Evolutionary conservation across 2,888 invertebrate genomes (phyloP).

Genomic region (Tanytarsus gracilentus): DNA sequence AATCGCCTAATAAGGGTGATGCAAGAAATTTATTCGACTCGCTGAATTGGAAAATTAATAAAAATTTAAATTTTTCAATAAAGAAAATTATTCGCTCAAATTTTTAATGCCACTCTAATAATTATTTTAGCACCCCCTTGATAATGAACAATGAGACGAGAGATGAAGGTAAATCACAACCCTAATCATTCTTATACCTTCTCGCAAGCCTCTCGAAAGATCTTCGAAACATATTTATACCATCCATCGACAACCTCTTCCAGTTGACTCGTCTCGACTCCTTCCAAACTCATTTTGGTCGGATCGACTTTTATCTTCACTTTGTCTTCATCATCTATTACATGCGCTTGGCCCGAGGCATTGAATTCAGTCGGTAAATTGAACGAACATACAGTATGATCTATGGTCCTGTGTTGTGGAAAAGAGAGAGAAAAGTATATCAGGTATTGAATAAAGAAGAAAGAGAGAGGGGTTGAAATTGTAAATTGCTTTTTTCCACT

Average conservation of each 20-base stretch:
- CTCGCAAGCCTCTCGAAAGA: conserved; percentile 37
- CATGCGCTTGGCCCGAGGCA: conserved; percentile 40
- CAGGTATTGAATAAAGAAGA: background rate
- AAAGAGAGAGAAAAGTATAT: background rate
- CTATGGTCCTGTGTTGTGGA: conserved; percentile 34
- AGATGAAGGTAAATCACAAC: too few species aligned
- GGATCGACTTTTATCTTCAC: conserved; percentile 39
- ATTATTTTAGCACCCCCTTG: too few species aligned
- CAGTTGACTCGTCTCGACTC: conserved; percentile 44
- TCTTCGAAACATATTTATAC: conserved; percentile 45
- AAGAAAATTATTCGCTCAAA: too few species aligned
- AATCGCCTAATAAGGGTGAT: too few species aligned
- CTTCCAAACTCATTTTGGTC: conserved; percentile 35
- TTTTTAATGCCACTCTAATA: too few species aligned
- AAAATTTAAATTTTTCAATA: too few species aligned
- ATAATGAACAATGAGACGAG: background rate
- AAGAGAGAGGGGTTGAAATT: background rate
- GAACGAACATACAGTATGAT: conserved; percentile 41
- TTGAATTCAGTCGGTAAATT: conserved; percentile 40
- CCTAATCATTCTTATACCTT: conserved; percentile 33
- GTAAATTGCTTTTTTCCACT: conserved; percentile 4
- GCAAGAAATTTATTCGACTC: too few species aligned
- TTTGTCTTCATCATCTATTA: conserved; percentile 40
- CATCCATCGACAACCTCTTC: conserved; percentile 47
- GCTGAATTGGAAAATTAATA: too few species aligned